phyloP scores from a whole-genome alignment of 2,113 vertebrate species.

The Crotalus helleri region DNA sequence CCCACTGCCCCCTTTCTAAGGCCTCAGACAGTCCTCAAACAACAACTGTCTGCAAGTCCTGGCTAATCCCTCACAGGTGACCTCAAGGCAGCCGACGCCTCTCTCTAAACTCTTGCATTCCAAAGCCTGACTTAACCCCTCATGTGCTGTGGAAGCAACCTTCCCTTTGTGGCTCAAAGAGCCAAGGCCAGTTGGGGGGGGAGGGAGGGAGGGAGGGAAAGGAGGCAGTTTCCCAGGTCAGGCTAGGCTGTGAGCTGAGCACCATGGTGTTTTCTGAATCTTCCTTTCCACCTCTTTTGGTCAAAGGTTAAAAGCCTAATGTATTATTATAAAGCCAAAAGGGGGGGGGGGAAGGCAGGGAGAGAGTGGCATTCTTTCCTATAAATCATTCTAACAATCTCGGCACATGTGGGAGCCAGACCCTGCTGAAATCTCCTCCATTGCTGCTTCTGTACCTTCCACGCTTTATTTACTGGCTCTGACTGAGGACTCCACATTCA shows the following conservation, averaged over 20 bases:
- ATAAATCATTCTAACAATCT: slow-evolving; percentile 70
- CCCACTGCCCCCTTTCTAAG: slow-evolving; percentile 47
- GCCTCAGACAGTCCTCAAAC: slow-evolving; percentile 75
- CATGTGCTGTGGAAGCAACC: slow-evolving; percentile 26
- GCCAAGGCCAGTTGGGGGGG: background rate
- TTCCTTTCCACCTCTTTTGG: slow-evolving; percentile 55
- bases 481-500: background rate
- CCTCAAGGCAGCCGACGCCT: slow-evolving; percentile 69
- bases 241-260: slow-evolving; percentile 47
- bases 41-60: slow-evolving; percentile 69
- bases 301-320: slow-evolving; percentile 73
- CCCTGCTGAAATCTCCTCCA: slow-evolving; percentile 37
- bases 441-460: background rate
- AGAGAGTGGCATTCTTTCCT: slow-evolving; percentile 57
- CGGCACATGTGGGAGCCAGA: slow-evolving; percentile 74
- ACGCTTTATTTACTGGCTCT: background rate
- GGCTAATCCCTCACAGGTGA: slow-evolving; percentile 78
- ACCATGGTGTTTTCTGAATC: slow-evolving; percentile 49
- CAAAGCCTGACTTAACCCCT: slow-evolving; percentile 66
- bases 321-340: slow-evolving; percentile 61
- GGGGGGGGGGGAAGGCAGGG: background rate
- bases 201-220: background rate
- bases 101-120: slow-evolving; percentile 70
- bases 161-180: background rate
- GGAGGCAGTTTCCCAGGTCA: slow-evolving; percentile 19